phyloP scores from a whole-genome alignment of 2,888 invertebrate genomes.

The Bellardia pandia region DNA sequence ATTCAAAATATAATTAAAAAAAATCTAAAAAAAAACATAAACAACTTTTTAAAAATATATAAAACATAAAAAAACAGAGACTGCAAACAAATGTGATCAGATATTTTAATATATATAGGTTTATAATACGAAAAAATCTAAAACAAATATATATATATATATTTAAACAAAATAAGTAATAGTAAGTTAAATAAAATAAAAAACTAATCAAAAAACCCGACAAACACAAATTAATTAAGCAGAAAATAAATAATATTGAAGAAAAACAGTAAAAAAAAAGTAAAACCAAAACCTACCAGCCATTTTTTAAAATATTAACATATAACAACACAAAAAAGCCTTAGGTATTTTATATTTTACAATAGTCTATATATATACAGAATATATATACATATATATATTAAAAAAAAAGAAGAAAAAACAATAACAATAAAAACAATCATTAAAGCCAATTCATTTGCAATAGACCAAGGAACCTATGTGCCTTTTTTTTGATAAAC shows the following conservation, averaged over 20 bases:
- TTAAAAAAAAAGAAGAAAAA: slow-evolving; percentile 69
- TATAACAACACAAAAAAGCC: slow-evolving; percentile 73
- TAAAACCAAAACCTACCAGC: slow-evolving; percentile 69
- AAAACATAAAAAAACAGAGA: slow-evolving; percentile 81
- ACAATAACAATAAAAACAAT: slow-evolving; percentile 78
- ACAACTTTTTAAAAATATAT: slow-evolving; percentile 64
- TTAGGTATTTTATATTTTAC: slow-evolving; percentile 78
- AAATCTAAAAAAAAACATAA: slow-evolving; percentile 56
- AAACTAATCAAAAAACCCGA: slow-evolving; percentile 51
- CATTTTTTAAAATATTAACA: slow-evolving; percentile 74
- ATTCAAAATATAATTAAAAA: slow-evolving; percentile 65
- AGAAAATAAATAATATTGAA: slow-evolving; percentile 18
- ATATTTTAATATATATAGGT: slow-evolving; percentile 83
- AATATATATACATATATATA: slow-evolving; percentile 75
- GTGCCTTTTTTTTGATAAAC: slow-evolving; percentile 67
- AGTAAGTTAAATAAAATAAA: slow-evolving; percentile 61
- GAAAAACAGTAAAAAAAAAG: slow-evolving; percentile 37
- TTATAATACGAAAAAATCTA: slow-evolving; percentile 73
- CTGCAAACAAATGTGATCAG: slow-evolving; percentile 85
- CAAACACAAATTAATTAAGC: slow-evolving; percentile 46
- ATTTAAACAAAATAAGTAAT: slow-evolving; percentile 32
- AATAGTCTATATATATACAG: slow-evolving; percentile 78
- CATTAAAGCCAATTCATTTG: slow-evolving; percentile 80
- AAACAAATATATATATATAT: slow-evolving; percentile 69
- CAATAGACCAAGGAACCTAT: slow-evolving; percentile 78